These are phyloP conservation scores for Lasioglossum lativentre DNA, from an alignment of 2,888 invertebrate species.

Conservation along the genomic window DNA sequence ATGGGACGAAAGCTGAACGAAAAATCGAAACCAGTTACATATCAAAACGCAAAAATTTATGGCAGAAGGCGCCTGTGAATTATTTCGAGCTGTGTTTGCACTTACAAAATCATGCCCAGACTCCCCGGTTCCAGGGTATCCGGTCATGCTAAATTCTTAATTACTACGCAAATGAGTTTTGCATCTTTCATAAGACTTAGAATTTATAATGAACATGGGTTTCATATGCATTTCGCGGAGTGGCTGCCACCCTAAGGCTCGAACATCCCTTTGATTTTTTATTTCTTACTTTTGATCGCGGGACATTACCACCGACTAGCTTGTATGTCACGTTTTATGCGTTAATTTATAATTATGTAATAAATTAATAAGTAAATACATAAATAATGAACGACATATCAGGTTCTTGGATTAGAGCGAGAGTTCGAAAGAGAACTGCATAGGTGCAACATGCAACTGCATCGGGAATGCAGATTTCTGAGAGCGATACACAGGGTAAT, in stretches of 20 bases:
- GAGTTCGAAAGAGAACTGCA: no score
- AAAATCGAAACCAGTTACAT: neutral
- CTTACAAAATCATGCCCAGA: conserved; percentile 38
- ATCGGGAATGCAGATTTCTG: no score
- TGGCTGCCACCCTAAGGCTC: conserved; percentile 22
- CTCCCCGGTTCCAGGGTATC: conserved; percentile 53
- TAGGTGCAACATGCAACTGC: no score
- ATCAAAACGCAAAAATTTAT: conserved; percentile 10
- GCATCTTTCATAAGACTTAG: conserved; percentile 72
- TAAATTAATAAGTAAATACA: no score
- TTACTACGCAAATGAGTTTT: conserved; percentile 78
- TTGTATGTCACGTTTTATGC: neutral
- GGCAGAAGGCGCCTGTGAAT: conserved; percentile 14
- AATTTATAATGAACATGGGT: conserved; percentile 72
- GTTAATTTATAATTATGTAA: no score
- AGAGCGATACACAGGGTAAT: no score
- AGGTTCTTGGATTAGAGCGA: no score
- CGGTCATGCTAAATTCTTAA: conserved; percentile 72
- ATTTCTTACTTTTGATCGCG: conserved; percentile 20
- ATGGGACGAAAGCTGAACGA: neutral
- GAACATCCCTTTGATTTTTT: conserved; percentile 29
- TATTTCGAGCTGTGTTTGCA: conserved; percentile 39
- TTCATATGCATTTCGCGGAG: conserved; percentile 55
- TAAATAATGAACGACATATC: no score
- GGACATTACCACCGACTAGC: neutral